Base-by-base conservation (phyloP, 2,113 vertebrate genomes). In the Stegastes partitus region DNA sequence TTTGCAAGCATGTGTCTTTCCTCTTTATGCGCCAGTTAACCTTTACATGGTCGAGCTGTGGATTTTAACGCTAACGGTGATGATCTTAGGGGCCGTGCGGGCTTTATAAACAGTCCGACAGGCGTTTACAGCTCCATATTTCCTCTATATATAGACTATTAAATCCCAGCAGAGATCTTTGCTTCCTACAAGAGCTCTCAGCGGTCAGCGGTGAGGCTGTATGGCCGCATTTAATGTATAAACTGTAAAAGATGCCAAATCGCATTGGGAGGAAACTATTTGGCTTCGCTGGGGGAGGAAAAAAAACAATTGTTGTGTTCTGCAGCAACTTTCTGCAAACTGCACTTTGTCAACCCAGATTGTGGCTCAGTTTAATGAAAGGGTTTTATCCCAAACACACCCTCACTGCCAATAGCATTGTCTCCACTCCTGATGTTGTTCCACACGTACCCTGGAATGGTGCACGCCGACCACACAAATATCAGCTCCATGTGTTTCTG, bases 91-190 rank as follows among this genome's bases (percentile, higher is more conserved):
- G 64, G 34, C 49, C 19, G 28, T 16, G 37, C 5, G 0, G 34
- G 58, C 25, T 68, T 77, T 70, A 71, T 68, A 81, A 81, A 79
- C 49, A 71, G 53, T 39, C 74, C 31, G 44, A 68, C 16, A 47
- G 71, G 5, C 71, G 18, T 81, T 85, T 70, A 81, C 69, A 15
- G 54, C 50, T 53, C 67, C 39, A 19, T 76, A 81, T 77, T 67
- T 64, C 56, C 54, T 76, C 31, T 72, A 34, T 34, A 71, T 79
- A 66, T 49, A 39, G 61, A 67, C 61, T 44, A 71, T 62, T 76
- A 58, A 82, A 77, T 63, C 64, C 45, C 56, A 63, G 62, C 64
- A 78, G 68, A 28, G 55, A 64, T 50, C 44, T 79, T 64, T 22
- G 39, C 59, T 61, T 64, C 47, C 62, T 25, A 53, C 68, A 53